These are phyloP conservation scores for Picus viridis DNA, from an alignment of 2,797 vertebrate species.

Conservation along the genomic window DNA sequence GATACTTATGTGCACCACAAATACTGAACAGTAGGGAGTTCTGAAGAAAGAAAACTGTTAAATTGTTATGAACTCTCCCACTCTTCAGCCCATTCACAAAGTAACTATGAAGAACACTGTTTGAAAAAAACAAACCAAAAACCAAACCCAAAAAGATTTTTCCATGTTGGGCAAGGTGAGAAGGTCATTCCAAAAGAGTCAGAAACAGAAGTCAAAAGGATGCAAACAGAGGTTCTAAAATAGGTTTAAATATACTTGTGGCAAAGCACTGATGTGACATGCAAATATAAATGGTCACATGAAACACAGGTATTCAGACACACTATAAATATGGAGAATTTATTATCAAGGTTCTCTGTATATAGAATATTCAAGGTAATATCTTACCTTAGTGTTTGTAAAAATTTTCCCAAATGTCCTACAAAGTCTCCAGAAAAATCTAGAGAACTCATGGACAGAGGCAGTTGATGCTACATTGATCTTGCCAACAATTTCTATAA, in stretches of 20 bases:
- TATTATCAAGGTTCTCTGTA: not conserved
- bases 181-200: not conserved
- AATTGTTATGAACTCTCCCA: not conserved
- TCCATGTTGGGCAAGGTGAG: not conserved
- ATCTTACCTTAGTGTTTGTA: slow-evolving; percentile 93
- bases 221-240: not conserved
- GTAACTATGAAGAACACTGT: not conserved
- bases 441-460: slow-evolving; percentile 97
- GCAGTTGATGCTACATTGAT: slow-evolving; percentile 96
- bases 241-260: not conserved
- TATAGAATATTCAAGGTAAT: not conserved
- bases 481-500: slow-evolving; percentile 96
- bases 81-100: not conserved
- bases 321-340: rapidly evolving
- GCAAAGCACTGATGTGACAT: not conserved
- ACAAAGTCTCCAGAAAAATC: slow-evolving; percentile 98
- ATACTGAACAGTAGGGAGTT: not conserved
- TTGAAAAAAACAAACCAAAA: not conserved
- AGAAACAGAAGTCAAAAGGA: not conserved
- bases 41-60: not conserved
- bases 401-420: slow-evolving; percentile 99
- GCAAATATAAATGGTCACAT: not conserved
- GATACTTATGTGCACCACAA: not conserved
- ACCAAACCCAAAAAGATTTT: not conserved
- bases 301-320: not conserved